A percentile compares a stretch with the other conserved stretches of the same genome.
These are phyloP conservation scores for Sinelater perroti DNA, from an alignment of 2,888 invertebrate genomes.

Conservation along the genomic window DNA sequence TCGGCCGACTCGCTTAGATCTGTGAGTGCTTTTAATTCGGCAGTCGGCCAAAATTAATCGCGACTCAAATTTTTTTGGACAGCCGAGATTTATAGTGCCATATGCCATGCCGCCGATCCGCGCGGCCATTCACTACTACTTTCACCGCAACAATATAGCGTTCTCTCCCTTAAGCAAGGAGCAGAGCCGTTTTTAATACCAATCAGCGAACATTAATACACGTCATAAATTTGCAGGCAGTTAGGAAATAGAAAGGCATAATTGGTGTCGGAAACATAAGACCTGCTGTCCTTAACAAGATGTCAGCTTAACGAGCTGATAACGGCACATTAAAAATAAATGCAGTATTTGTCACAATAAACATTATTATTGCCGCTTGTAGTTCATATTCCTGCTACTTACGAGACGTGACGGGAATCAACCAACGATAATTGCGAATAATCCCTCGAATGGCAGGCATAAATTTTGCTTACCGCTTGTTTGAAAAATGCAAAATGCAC, in stretches of 20 bases:
- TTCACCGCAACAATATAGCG: constrained; percentile 16
- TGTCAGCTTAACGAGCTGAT: constrained; percentile 24
- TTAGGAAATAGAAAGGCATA: constrained; percentile 31
- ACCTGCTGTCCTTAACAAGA: constrained; percentile 28
- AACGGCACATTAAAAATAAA: constrained; percentile 23
- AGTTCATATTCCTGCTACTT: constrained; percentile 3
- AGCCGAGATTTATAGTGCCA: background rate
- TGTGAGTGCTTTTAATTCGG: background rate
- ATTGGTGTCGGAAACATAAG: constrained; percentile 26
- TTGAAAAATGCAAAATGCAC: background rate
- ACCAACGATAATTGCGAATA: constrained; percentile 12
- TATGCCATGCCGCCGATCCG: background rate
- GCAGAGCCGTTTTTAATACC: constrained; percentile 14
- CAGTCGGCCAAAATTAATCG: background rate
- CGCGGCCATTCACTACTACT: constrained; percentile 6
- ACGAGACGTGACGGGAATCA: constrained; percentile 7
- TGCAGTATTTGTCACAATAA: constrained; percentile 24
- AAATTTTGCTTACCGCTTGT: constrained; percentile 3
- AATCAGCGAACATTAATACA: constrained; percentile 25
- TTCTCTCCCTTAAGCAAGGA: constrained; percentile 20
- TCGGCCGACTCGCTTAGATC: background rate
- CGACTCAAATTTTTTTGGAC: no score
- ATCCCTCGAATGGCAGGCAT: background rate
- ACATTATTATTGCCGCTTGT: constrained; percentile 17
- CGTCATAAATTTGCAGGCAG: constrained; percentile 20